Base-by-base conservation (phyloP, 2,113 vertebrate species). In the Dendropsophus ebraccatus region DNA sequence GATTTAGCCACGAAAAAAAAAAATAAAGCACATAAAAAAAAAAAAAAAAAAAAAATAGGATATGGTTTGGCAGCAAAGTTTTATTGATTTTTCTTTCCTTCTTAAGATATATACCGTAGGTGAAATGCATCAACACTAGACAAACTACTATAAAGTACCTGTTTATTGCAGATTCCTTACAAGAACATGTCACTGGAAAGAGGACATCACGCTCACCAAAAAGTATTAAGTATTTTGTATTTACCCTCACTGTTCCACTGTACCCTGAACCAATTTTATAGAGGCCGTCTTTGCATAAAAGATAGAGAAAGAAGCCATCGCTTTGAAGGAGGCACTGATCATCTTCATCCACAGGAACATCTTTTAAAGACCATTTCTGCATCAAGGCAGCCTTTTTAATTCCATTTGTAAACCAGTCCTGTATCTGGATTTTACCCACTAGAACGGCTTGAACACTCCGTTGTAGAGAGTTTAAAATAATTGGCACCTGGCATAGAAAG, bases 191-290 rank as follows among this genome's bases (percentile, higher is more conserved):
- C 16, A 32, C 41, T 52, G 5, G 25, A 1, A 17, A 52, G 14
- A 16, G 50, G 74, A 16, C n/a, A n/a, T n/a, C n/a, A n/a, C n/a
- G n/a, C n/a, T n/a, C n/a, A n/a, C 8, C 32, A 41, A 1, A 60
- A 80, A 6, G 19, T 35, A 19, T 14, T 2, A 45, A 16, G 58
- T 14, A 45, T n/a, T 45, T 25, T 45, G 5, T 45, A 62, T 10
- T 94, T 96, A 99, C 98, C 97, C 98, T 94, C 88, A 99, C 98
- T 83, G 98, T 99, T 88, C 98, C 98, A 30, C 98, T 99, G 92
- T 99, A 99, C 91, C 98, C 98, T 86, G 98, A 99, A 90, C 98
- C 98, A 32, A 99, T 96, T 96, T 98, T 99, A 92, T 98, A 99
- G 87, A 99, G 96, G 84, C 98, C 98, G 82, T 99, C 97, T 91